Percentiles rank a stretch among this genome's conserved stretches.
These are phyloP conservation scores for Crocuta crocuta DNA, from an alignment of 2,113 vertebrate species.

Conservation along the genomic window DNA sequence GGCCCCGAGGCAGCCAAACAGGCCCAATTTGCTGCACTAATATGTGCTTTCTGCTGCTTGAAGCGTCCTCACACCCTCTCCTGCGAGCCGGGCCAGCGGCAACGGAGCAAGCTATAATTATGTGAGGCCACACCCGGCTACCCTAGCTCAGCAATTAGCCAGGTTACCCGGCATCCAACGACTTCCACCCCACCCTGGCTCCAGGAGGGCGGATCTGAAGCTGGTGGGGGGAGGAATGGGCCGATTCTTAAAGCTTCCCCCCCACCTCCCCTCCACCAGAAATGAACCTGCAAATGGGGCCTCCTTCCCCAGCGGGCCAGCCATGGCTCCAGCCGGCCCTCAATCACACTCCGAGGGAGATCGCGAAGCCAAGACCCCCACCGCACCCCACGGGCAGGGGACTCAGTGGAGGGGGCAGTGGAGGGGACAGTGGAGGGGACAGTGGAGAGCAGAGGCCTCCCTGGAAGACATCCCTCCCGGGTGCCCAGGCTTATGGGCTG, in stretches of 20 bases:
- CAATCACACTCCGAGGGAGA: not conserved
- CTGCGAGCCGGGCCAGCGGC: conserved; percentile 50
- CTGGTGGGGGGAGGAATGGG: not conserved
- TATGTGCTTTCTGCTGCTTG: conserved; percentile 59
- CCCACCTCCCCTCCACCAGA: not conserved
- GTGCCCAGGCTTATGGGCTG: not conserved
- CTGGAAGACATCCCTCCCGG: not conserved
- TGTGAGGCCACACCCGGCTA: conserved; percentile 74
- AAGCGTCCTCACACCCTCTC: conserved; percentile 63
- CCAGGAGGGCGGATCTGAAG: not conserved
- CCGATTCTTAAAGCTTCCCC: not conserved
- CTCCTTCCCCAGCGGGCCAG: not conserved
- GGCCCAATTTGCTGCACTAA: conserved; percentile 60
- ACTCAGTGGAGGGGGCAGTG: rapidly evolving
- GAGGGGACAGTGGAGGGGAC: not conserved
- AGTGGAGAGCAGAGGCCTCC: not conserved
- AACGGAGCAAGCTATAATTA: conserved; percentile 73
- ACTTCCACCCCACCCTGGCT: not conserved
- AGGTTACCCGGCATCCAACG: conserved; percentile 63
- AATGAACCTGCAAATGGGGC: not conserved
- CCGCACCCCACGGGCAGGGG: not conserved
- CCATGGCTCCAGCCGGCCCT: no score
- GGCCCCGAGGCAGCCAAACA: conserved; percentile 30
- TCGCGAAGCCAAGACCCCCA: not conserved
- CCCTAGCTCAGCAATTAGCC: conserved; percentile 51